Percentiles rank a stretch among this genome's conserved stretches.
Evolutionary conservation across 1,140 invertebrate genomes (phyloP).

Genomic region (Hormaphis cornu): DNA sequence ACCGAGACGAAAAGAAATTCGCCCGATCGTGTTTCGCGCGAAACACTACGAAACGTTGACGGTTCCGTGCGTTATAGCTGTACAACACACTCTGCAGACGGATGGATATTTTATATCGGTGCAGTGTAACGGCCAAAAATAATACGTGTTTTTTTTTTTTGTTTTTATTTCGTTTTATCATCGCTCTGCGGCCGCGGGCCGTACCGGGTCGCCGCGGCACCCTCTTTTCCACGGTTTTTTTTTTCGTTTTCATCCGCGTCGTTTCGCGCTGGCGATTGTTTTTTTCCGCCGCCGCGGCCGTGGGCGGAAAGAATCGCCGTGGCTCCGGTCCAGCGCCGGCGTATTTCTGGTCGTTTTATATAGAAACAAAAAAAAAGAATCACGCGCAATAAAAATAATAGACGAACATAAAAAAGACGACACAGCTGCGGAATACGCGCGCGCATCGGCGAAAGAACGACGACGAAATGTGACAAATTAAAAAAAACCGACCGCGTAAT

Average conservation of each 20-base stretch:
- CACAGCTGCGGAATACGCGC: neutral
- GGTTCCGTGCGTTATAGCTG: neutral
- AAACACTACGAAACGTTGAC: no score
- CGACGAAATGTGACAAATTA: constrained; percentile 13
- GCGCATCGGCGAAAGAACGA: no score
- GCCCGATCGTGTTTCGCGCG: no score
- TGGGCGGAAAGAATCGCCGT: constrained; percentile 9
- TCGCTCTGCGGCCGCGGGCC: no score
- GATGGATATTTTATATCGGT: neutral
- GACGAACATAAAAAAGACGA: neutral
- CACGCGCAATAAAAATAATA: neutral
- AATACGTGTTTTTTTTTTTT: constrained; percentile 16
- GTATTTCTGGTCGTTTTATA: constrained; percentile 10
- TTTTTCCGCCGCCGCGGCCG: neutral
- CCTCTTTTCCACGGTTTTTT: no score
- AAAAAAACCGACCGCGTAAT: neutral
- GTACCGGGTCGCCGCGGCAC: no score
- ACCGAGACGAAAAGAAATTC: no score
- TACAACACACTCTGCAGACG: neutral
- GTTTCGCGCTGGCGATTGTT: neutral
- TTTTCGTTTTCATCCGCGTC: neutral
- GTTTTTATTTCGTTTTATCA: neutral
- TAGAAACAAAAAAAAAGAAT: neutral
- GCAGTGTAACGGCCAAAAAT: constrained; percentile 26
- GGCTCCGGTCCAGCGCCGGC: neutral